Conservation (phyloP, 2,888 invertebrate species). For the Helicoverpa assulta region DNA sequence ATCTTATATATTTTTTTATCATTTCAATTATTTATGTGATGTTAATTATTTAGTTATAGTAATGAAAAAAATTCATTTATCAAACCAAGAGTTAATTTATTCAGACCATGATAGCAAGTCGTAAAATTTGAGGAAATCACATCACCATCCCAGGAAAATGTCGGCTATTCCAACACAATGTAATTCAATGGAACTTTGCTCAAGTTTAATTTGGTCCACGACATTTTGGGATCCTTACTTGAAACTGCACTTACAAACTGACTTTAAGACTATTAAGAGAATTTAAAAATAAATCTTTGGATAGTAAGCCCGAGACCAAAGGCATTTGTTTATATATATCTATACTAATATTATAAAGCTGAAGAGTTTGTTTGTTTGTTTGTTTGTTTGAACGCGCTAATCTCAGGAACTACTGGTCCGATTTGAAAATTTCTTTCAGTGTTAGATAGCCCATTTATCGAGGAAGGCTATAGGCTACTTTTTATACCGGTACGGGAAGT, state of each 20-base stretch:
- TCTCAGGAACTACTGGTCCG: too few relatives aligned
- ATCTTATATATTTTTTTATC: not conserved
- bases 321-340: not conserved
- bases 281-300: not conserved
- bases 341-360: too few relatives aligned
- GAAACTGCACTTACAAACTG: slow-evolving; percentile 53
- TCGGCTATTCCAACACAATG: slow-evolving; percentile 67
- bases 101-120: slow-evolving; percentile 29
- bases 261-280: slow-evolving; percentile 16
- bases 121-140: slow-evolving; percentile 49
- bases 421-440: too few relatives aligned
- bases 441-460: too few relatives aligned
- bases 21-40: too few relatives aligned
- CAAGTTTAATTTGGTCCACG: slow-evolving; percentile 69
- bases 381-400: too few relatives aligned
- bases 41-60: not conserved
- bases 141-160: slow-evolving; percentile 62
- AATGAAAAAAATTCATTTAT: not conserved
- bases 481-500: too few relatives aligned
- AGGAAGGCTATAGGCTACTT: too few relatives aligned
- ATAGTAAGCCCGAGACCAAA: not conserved
- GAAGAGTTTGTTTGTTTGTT: too few relatives aligned
- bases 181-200: slow-evolving; percentile 70
- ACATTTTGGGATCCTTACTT: slow-evolving; percentile 50
- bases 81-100: slow-evolving; percentile 21